phyloP scores from a whole-genome alignment of 2,888 invertebrate genomes.

The Melanostoma mellinum region DNA sequence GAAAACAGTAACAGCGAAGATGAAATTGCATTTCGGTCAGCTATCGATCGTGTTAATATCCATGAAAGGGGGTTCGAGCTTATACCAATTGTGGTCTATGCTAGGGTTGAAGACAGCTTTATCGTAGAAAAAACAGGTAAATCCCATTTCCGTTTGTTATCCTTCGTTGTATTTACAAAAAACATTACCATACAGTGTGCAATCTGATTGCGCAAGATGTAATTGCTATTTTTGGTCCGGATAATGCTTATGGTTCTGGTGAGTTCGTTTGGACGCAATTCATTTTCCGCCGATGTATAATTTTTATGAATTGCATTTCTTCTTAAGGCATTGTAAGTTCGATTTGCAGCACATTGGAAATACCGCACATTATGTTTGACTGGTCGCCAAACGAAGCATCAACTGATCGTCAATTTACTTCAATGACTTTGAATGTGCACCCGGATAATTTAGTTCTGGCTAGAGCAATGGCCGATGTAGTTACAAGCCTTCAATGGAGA shows the following conservation, averaged over 20 bases:
- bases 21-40: slow-evolving; percentile 85
- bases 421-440: slow-evolving; percentile 87
- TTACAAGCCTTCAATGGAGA: slow-evolving; percentile 90
- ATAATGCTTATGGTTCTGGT: slow-evolving; percentile 82
- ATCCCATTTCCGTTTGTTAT: neutral
- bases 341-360: slow-evolving; percentile 85
- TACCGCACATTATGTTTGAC: slow-evolving; percentile 86
- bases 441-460: slow-evolving; percentile 87
- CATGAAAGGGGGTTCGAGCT: slow-evolving; percentile 79
- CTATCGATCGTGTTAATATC: slow-evolving; percentile 83
- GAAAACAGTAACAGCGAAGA: slow-evolving; percentile 83
- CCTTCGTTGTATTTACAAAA: slow-evolving; percentile 10
- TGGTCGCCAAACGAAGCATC: slow-evolving; percentile 83
- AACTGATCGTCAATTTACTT: slow-evolving; percentile 82
- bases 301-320: neutral
- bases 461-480: slow-evolving; percentile 88
- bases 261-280: slow-evolving; percentile 80
- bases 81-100: slow-evolving; percentile 78
- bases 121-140: slow-evolving; percentile 80
- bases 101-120: slow-evolving; percentile 79
- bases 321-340: slow-evolving; percentile 81
- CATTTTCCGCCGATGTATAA: neutral
- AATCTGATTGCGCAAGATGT: slow-evolving; percentile 86
- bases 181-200: slow-evolving; percentile 83
- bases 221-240: slow-evolving; percentile 88